A percentile compares a stretch with the other conserved stretches of the same genome.
These are phyloP conservation scores for Anarhynchus alexandrinus DNA, from an alignment of 2,113 vertebrate species.

Conservation along the genomic window DNA sequence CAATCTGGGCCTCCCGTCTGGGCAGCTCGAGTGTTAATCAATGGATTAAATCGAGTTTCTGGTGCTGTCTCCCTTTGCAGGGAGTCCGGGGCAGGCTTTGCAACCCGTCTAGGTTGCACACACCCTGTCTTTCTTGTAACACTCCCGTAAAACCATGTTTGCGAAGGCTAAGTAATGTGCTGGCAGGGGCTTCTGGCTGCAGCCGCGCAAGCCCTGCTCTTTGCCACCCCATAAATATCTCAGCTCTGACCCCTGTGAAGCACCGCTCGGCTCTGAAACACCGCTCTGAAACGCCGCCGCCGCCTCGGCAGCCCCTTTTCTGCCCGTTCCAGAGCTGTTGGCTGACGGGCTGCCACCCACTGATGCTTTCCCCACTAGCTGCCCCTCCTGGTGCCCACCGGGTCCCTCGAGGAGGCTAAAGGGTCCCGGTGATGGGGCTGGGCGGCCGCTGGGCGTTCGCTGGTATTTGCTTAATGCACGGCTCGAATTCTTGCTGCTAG, in stretches of 20 bases:
- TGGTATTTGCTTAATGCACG: background rate
- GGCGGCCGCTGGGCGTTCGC: background rate
- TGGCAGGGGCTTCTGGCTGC: background rate
- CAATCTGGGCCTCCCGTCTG: background rate
- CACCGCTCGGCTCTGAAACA: background rate
- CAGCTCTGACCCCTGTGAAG: background rate
- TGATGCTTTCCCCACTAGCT: background rate
- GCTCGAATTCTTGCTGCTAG: background rate
- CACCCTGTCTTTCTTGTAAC: background rate
- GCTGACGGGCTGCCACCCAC: background rate
- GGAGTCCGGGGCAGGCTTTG: background rate
- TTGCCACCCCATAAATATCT: constrained; percentile 29
- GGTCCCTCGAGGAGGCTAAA: background rate
- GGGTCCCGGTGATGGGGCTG: background rate
- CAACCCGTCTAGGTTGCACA: background rate
- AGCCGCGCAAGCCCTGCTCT: background rate
- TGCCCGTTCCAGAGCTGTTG: background rate
- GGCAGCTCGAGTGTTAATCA: background rate
- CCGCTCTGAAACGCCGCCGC: background rate
- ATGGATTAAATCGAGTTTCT: background rate
- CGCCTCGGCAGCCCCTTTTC: background rate
- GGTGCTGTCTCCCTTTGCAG: background rate
- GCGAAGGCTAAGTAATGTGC: background rate
- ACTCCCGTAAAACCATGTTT: background rate
- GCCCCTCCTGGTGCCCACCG: background rate